A percentile compares a stretch with the other conserved stretches of the same genome.
Conservation (phyloP, 2,797 vertebrate species). For the Esox lucius region DNA sequence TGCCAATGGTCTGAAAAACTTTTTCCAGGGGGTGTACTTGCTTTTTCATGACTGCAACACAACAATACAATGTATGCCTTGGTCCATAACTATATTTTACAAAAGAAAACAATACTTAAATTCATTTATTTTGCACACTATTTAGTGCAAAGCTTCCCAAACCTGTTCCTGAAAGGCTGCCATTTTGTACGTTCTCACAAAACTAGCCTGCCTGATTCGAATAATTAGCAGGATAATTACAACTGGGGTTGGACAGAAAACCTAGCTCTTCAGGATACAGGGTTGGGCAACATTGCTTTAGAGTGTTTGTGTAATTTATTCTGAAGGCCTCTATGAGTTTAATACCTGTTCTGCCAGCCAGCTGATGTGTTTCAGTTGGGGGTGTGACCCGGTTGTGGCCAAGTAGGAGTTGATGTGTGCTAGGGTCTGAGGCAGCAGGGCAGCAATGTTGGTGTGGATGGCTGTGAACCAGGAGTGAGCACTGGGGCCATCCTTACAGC, state of each 20-base stretch:
- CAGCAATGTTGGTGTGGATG: constrained; percentile 90
- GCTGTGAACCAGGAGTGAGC: constrained; percentile 94
- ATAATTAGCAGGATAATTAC: too few relatives aligned
- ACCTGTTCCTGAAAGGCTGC: too few relatives aligned
- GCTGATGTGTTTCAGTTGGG: constrained; percentile 89
- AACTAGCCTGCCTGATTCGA: too few relatives aligned
- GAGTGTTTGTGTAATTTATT: background rate
- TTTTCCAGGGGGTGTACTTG: too few relatives aligned
- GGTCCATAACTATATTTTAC: background rate
- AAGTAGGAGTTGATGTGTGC: constrained; percentile 88
- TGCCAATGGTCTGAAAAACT: too few relatives aligned
- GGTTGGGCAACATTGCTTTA: too few relatives aligned
- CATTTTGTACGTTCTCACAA: too few relatives aligned
- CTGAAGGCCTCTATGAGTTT: constrained; percentile 32
- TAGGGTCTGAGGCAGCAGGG: constrained; percentile 91
- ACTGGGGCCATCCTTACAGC: constrained; percentile 86
- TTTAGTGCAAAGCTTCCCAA: background rate
- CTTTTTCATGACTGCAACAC: background rate
- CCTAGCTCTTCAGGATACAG: too few relatives aligned
- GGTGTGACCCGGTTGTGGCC: constrained; percentile 73
- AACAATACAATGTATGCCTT: background rate
- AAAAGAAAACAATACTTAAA: background rate
- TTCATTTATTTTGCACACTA: background rate
- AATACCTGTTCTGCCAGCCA: constrained; percentile 95
- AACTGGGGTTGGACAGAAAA: too few relatives aligned